A percentile compares a stretch with the other conserved stretches of the same genome.
Conservation (phyloP, 1,140 invertebrate genomes). For the Whitmania pigra region DNA sequence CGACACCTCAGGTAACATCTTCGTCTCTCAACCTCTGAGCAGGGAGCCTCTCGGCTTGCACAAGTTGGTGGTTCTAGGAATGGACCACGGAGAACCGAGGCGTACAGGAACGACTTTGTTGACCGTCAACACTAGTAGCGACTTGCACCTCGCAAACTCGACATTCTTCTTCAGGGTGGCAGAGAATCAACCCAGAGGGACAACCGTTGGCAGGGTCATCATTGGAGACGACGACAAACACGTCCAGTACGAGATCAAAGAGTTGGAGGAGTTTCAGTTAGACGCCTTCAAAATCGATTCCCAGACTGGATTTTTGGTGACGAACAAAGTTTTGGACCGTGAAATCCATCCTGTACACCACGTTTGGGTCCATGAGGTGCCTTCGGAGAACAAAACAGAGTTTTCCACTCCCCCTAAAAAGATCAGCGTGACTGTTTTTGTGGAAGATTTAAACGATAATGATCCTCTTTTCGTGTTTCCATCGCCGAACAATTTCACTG, state of each 20-base stretch:
- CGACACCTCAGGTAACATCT: conserved; percentile 18
- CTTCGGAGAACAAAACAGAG: conserved; percentile 42
- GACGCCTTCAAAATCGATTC: conserved; percentile 18
- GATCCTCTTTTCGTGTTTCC: conserved; percentile 57
- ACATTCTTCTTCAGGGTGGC: conserved; percentile 17
- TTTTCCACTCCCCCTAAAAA: too few species aligned
- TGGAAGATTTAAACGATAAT: conserved; percentile 82
- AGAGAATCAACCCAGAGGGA: conserved; percentile 19
- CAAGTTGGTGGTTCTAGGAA: conserved; percentile 17
- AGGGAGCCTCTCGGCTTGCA: conserved; percentile 7
- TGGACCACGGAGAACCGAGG: conserved; percentile 2
- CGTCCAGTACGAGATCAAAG: conserved; percentile 4
- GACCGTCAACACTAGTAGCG: conserved; percentile 7
- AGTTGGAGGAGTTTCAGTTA: not conserved
- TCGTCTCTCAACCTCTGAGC: conserved; percentile 13
- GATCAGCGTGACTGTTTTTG: conserved; percentile 47
- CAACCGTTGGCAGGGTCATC: conserved; percentile 14
- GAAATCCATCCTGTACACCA: conserved; percentile 40
- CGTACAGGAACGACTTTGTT: conserved; percentile 5
- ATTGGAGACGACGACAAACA: conserved; percentile 14
- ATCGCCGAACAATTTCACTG: not conserved
- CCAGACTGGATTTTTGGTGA: conserved; percentile 14
- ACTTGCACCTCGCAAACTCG: conserved; percentile 11
- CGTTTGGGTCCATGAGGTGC: conserved; percentile 55
- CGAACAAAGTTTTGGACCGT: conserved; percentile 16